Evolutionary conservation across 2,797 vertebrate genomes (phyloP).

Genomic region (Mallotus villosus): DNA sequence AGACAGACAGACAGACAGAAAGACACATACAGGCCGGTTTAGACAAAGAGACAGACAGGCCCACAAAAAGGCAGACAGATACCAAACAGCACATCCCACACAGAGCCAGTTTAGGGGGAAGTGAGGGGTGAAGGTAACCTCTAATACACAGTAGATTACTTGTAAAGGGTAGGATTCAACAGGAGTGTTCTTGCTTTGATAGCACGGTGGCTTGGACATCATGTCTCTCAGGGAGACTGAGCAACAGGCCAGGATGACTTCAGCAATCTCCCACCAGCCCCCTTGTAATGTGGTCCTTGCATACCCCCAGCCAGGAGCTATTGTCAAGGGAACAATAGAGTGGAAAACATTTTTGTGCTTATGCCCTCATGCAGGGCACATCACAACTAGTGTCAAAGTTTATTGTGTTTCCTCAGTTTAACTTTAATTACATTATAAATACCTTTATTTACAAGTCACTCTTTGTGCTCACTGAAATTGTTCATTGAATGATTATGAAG

Average conservation of each 20-base stretch:
- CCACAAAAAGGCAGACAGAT: conserved; percentile 10
- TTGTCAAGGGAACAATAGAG: neutral
- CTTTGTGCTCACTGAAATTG: no score
- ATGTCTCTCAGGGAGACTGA: neutral
- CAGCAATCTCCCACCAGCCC: neutral
- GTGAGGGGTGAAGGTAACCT: neutral
- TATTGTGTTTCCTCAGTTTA: neutral
- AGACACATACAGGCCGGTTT: neutral
- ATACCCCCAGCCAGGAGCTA: neutral
- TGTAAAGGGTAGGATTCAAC: neutral
- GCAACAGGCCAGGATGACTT: neutral
- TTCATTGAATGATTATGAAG: no score
- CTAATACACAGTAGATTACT: neutral
- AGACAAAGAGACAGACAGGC: neutral
- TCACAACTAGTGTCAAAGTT: neutral
- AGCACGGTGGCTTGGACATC: neutral
- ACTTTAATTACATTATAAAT: no score
- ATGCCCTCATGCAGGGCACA: neutral
- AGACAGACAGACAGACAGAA: neutral
- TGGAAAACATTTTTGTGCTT: neutral
- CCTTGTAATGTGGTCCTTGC: neutral
- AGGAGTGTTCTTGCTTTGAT: neutral
- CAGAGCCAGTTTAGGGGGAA: neutral
- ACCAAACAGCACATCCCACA: neutral
- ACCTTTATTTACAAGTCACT: no score